Conservation (phyloP, 92 coral and sea anemone genomes). For the Phenganax stokvisi region DNA sequence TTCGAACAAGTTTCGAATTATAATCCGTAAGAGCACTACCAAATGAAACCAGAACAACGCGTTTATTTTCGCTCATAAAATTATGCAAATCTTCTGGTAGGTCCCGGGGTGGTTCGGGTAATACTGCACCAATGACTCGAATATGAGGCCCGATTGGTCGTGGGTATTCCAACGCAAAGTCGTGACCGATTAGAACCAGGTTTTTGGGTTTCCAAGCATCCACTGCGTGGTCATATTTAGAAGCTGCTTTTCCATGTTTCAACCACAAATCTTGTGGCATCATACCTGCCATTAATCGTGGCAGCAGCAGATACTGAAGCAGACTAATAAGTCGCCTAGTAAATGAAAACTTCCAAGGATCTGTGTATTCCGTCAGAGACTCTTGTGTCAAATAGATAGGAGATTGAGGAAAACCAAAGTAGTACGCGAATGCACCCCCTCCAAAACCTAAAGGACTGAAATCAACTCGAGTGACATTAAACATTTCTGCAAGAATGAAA, state of each 20-base stretch:
- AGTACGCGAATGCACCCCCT: not conserved
- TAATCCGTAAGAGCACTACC: constrained; percentile 39
- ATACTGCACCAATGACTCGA: constrained; percentile 65
- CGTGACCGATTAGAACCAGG: constrained; percentile 55
- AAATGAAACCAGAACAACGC: constrained; percentile 44
- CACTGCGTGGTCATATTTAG: constrained; percentile 44
- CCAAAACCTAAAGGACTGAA: constrained; percentile 18
- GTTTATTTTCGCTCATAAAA: constrained; percentile 43
- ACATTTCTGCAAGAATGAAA: constrained; percentile 22
- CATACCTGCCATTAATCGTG: not conserved
- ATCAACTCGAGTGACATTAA: constrained; percentile 25
- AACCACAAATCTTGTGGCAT: constrained; percentile 9
- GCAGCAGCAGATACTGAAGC: not conserved
- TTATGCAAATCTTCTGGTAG: constrained; percentile 45
- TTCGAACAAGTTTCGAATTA: constrained; percentile 43
- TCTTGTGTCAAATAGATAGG: constrained; percentile 18
- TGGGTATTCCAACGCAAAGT: constrained; percentile 68
- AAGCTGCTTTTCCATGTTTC: constrained; percentile 35
- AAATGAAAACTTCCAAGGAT: constrained; percentile 24
- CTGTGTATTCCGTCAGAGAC: not conserved
- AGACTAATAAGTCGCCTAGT: constrained; percentile 28
- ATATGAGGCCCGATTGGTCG: constrained; percentile 68
- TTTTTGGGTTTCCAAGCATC: constrained; percentile 60
- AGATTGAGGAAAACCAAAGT: constrained; percentile 13
- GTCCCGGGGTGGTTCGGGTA: constrained; percentile 62